Evolutionary conservation across 1,140 invertebrate species (phyloP), one percentile per base, ranked within the genome.

Genomic region (Scaptomyza pallida): DNA sequence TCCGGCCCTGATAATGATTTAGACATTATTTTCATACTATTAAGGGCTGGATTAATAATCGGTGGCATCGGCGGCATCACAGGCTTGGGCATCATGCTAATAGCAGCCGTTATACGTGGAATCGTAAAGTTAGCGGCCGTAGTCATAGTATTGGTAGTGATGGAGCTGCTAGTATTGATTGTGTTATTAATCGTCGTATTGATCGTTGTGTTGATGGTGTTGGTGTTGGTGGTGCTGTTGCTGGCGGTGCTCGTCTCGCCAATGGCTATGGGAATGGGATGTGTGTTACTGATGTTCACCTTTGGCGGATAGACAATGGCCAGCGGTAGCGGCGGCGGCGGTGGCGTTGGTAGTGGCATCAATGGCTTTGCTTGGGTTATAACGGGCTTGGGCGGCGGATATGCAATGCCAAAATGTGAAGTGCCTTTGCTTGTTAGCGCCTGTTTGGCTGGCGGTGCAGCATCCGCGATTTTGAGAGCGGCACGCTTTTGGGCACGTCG

Each of bases 231-330:
- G 6, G 3, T 5, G 23, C 23, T 26, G 6, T 1, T 5, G 23
- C 23, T 26, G 5, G 23, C 23, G 23, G 19, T 2, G 19, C 19
- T 21, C 4, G 19, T 4, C 19, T 30, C 26, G 6, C 26, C 26
- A 8, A 30, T 30, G 26, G 26, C 1, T 30, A 30, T 30, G 26
- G 26, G 26, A 9, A 30, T 9, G 8, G 26, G 26, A 30, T 30
- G 9, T 2, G 6, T 30, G 26, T 30, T 30, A 8, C 26, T 9
- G 26, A 30, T 9, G 6, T 1, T 30, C 26, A 30, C 26, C 1
- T 8, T 6, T 1, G 79, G 44, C 17, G 79, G 79, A 37, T 82
- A 82, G n/a, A 78, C 61, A 30, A 82, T 82, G 52, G 78, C 74
- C 33, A 82, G 30, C 0, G 78, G 79, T 2, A 82, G 16, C 0